Conservation (phyloP, 2,888 invertebrate species). For the Cantharis nigra region DNA sequence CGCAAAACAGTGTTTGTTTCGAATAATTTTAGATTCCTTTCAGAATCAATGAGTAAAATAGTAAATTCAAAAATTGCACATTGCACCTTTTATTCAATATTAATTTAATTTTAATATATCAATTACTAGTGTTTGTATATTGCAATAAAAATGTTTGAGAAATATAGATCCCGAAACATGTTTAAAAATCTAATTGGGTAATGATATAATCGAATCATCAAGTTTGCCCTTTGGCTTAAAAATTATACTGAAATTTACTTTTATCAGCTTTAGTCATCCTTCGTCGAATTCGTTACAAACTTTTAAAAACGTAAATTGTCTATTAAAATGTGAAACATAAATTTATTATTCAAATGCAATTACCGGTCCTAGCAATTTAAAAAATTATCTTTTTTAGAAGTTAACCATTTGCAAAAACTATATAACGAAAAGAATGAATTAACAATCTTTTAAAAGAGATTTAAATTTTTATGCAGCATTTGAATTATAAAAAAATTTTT, state of each 20-base stretch:
- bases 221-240: background rate
- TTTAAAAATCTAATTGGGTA: background rate
- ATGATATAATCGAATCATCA: background rate
- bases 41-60: background rate
- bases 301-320: background rate
- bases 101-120: too few relatives aligned
- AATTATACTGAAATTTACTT: background rate
- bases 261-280: background rate
- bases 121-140: too few relatives aligned
- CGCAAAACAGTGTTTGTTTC: background rate
- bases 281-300: background rate
- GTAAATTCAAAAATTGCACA: background rate
- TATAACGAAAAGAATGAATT: background rate
- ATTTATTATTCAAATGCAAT: background rate
- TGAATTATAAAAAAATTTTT: background rate
- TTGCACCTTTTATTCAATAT: too few relatives aligned
- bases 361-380: background rate
- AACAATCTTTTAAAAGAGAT: background rate
- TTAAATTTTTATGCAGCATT: background rate
- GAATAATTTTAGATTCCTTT: background rate
- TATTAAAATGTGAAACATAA: background rate
- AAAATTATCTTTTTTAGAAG: background rate
- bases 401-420: background rate
- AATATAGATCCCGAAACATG: background rate
- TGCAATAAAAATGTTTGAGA: background rate